phyloP scores from a whole-genome alignment of 2,797 vertebrate species.

The Rhinichthys osculus region DNA sequence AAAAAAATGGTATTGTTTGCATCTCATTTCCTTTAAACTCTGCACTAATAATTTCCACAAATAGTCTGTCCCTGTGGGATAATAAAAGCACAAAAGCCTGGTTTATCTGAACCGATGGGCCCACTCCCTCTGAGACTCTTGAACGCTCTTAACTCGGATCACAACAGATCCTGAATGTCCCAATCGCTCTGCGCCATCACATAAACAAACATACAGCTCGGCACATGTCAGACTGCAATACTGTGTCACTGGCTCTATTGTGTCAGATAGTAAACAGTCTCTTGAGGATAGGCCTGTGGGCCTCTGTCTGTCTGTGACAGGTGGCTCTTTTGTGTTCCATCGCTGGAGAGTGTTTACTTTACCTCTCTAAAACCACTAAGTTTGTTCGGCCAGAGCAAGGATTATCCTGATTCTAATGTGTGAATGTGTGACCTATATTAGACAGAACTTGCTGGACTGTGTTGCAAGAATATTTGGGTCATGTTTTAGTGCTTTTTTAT shows the following conservation, averaged over 20 bases:
- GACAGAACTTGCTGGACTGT: background rate
- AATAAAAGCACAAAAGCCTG: background rate
- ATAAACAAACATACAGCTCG: conserved; percentile 39
- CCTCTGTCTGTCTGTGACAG: conserved; percentile 49
- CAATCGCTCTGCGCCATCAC: background rate
- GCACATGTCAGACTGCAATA: conserved; percentile 16
- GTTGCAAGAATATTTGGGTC: background rate
- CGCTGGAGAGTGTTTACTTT: conserved; percentile 46
- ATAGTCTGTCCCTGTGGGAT: background rate
- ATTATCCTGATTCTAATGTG: conserved; percentile 15
- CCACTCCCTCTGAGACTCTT: background rate
- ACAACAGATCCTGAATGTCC: conserved; percentile 14
- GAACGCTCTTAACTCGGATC: conserved; percentile 8
- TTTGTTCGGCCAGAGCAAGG: conserved; percentile 2
- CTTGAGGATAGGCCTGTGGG: conserved; percentile 8
- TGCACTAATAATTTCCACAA: background rate
- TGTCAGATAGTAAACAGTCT: conserved; percentile 52
- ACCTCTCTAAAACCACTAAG: conserved; percentile 40
- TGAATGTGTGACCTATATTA: conserved; percentile 31
- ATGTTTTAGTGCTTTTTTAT: background rate
- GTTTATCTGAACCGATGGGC: background rate
- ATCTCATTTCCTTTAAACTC: background rate
- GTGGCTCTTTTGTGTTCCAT: conserved; percentile 50
- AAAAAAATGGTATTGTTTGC: background rate
- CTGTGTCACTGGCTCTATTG: conserved; percentile 35